Percentiles rank a stretch among this genome's conserved stretches.
Evolutionary conservation across 2,797 vertebrate genomes (phyloP).

Genomic region (Neoniphon sammara): DNA sequence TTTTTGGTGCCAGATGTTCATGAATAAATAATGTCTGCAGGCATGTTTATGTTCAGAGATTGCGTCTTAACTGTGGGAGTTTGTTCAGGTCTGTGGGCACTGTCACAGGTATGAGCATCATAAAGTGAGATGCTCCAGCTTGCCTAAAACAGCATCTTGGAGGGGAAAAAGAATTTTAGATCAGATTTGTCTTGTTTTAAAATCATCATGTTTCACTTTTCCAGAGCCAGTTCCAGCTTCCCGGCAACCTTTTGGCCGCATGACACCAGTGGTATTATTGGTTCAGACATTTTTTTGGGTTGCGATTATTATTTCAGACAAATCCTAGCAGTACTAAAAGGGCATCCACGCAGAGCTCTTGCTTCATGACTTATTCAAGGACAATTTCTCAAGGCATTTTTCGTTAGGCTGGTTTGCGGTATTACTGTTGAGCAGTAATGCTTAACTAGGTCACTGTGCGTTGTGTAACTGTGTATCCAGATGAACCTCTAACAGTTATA

Average conservation of each 20-base stretch:
- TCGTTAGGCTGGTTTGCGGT: slow-evolving; percentile 51
- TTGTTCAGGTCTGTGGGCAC: slow-evolving; percentile 30
- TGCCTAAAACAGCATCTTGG: background rate
- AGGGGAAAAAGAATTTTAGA: background rate
- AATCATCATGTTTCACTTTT: slow-evolving; percentile 5
- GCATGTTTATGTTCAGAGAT: slow-evolving; percentile 4
- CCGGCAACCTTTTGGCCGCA: slow-evolving; percentile 28
- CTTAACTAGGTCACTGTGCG: slow-evolving; percentile 78
- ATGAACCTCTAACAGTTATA: slow-evolving; percentile 74
- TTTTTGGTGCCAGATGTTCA: slow-evolving; percentile 26
- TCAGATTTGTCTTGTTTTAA: background rate
- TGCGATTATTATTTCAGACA: background rate
- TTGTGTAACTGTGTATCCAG: slow-evolving; percentile 75
- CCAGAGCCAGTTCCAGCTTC: background rate
- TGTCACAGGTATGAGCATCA: slow-evolving; percentile 8
- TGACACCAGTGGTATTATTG: background rate
- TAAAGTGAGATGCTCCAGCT: slow-evolving; percentile 16
- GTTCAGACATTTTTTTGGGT: slow-evolving; percentile 19
- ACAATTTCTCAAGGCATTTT: slow-evolving; percentile 33
- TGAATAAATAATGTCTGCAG: slow-evolving; percentile 19
- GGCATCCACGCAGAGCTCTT: slow-evolving; percentile 15
- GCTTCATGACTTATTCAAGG: slow-evolving; percentile 49
- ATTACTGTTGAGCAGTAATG: slow-evolving; percentile 37
- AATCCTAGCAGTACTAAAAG: slow-evolving; percentile 3
- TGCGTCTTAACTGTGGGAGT: slow-evolving; percentile 1